phyloP scores from a whole-genome alignment of 2,113 vertebrate genomes.

The Tylochromis polylepis region DNA sequence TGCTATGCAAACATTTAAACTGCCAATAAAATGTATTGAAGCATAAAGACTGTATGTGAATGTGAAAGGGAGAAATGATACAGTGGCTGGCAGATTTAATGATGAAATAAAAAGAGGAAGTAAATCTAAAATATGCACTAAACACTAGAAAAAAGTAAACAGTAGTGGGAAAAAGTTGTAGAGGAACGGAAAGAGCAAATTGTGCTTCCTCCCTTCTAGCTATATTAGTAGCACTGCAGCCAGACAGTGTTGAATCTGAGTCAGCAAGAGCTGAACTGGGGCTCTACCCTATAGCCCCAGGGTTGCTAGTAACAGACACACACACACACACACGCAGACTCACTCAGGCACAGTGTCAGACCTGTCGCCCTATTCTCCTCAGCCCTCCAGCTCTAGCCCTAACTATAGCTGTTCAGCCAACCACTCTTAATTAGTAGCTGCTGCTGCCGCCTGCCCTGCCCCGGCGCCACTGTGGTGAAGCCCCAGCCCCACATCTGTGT shows the following conservation, averaged over 20 bases:
- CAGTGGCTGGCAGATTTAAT: neutral
- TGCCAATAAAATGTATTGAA: constrained; percentile 36
- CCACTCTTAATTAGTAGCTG: constrained; percentile 70
- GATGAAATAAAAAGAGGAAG: constrained; percentile 15
- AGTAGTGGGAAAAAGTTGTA: neutral
- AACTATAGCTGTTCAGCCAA: constrained; percentile 62
- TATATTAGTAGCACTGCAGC: constrained; percentile 38
- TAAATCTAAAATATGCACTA: neutral
- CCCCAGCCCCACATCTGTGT: constrained; percentile 52
- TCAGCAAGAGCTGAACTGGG: constrained; percentile 62
- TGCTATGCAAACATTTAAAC: neutral
- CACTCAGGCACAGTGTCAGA: constrained; percentile 50
- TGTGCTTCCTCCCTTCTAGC: constrained; percentile 19
- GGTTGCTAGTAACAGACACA: constrained; percentile 23
- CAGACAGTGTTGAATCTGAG: constrained; percentile 58
- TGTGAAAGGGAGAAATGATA: neutral
- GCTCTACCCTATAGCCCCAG: constrained; percentile 40
- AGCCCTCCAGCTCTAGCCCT: constrained; percentile 52
- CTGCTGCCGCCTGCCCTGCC: constrained; percentile 54
- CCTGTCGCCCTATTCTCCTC: constrained; percentile 55
- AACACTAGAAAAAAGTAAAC: neutral
- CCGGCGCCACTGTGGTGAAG: constrained; percentile 65
- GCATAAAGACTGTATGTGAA: constrained; percentile 18
- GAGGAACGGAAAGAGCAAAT: constrained; percentile 22
- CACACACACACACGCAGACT: neutral